Conservation (phyloP, 2,113 vertebrate species). For the Odocoileus virginianus region DNA sequence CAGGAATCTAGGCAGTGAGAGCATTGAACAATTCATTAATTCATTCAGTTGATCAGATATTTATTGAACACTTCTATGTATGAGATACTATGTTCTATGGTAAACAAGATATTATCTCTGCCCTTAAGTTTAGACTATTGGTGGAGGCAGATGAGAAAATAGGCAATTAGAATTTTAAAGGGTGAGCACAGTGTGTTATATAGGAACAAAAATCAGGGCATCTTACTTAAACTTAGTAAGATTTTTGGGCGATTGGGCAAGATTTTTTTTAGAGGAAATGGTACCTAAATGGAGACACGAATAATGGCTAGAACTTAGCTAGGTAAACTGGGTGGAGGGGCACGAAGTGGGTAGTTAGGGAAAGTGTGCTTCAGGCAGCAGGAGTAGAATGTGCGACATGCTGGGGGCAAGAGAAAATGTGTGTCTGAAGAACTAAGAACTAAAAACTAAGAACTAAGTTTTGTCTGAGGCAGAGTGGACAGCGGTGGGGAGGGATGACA, state of each 20-base stretch:
- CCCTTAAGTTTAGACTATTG: not conserved
- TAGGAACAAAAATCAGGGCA: not conserved
- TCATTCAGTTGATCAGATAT: not conserved
- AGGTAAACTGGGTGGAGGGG: not conserved
- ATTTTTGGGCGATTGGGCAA: not conserved
- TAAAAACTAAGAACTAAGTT: too few relatives aligned
- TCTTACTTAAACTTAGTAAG: not conserved
- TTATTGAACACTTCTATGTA: not conserved
- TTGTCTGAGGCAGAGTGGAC: not conserved
- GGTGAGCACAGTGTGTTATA: not conserved
- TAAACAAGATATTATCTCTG: not conserved
- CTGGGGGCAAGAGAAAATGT: not conserved
- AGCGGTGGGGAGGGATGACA: not conserved
- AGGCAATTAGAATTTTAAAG: not conserved
- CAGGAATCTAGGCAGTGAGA: not conserved
- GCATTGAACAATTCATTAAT: constrained; percentile 1
- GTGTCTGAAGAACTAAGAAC: not conserved
- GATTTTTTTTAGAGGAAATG: not conserved
- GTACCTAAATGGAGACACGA: not conserved
- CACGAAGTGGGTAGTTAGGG: not conserved
- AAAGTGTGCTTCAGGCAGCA: not conserved
- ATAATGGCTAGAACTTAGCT: not conserved
- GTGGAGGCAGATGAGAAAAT: not conserved
- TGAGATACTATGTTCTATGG: not conserved
- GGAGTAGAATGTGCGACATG: not conserved